Evolutionary conservation across 1,140 invertebrate genomes (phyloP), one percentile per base, ranked within the genome.

Genomic region (Saccostrea glomerata): DNA sequence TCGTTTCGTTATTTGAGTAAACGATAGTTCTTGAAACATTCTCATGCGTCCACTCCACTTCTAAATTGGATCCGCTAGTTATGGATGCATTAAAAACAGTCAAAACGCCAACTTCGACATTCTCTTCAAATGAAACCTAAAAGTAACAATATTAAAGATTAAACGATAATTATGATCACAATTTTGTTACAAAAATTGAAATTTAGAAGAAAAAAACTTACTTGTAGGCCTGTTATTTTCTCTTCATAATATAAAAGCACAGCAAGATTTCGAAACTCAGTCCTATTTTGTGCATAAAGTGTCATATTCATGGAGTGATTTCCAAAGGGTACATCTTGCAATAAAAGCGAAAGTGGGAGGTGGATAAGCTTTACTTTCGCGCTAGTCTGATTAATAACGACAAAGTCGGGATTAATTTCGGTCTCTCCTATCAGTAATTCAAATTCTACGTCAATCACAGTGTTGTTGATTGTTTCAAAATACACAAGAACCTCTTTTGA

Each of bases 51-150:
- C 82, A 83, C 83, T 83, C 82, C 17, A 84, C 82, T 47, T 70
- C 86, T 6, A 47, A 54, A 84, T 87, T 87, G 13, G 77, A 83
- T 83, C 86, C 86, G 3, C 15, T 83, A 17, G 1, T 66, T 0
- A 83, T 17, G 17, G 30, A 15, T 47, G 63, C 82, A 23, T 47
- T 13, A 84, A 87, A 87, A 15, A 15, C 70, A 36, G 15, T 25
- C 13, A 5, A 15, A 36, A 15, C 13, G 36, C 30, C 70, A 30
- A 77, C 70, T 77, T 77, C 70, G 25, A 77, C 25, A 77, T 77
- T 30, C 25, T 77, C 30, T 77, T 77, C 25, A 36, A 12, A 77
- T 13, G 30, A 77, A 15, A 77, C 70, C 70, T 77, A 63, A 77
- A 77, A 77, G 47, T 47, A 6, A 47, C 47, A 47, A 47, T 47